Evolutionary conservation across 2,888 invertebrate genomes (phyloP).

Genomic region (Margaritifera margaritifera): DNA sequence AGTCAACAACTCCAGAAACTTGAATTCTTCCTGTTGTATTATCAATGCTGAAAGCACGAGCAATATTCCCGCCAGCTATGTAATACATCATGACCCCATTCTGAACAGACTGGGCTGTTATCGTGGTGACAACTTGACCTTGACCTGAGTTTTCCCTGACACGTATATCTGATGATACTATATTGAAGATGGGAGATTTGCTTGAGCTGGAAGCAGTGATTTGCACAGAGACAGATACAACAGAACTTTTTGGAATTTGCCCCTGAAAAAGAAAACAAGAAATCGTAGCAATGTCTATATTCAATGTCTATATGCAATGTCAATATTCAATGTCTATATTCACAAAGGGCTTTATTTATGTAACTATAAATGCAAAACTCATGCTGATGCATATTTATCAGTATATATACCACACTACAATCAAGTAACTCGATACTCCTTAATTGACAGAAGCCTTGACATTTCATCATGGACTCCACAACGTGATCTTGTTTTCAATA

Average conservation of each 20-base stretch:
- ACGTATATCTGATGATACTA: constrained; percentile 71
- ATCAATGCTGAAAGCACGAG: constrained; percentile 75
- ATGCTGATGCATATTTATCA: not conserved
- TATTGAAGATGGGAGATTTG: constrained; percentile 85
- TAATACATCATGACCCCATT: constrained; percentile 76
- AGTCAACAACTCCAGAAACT: constrained; percentile 53
- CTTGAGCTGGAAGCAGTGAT: constrained; percentile 80
- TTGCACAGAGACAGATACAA: constrained; percentile 84
- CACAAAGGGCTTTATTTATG: too few relatives aligned
- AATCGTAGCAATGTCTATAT: too few relatives aligned
- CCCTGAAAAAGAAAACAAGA: constrained; percentile 74
- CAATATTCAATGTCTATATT: too few relatives aligned
- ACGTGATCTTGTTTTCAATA: too few relatives aligned
- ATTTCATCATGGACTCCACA: too few relatives aligned
- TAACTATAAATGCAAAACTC: too few relatives aligned
- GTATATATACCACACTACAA: not conserved
- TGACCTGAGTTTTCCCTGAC: constrained; percentile 75
- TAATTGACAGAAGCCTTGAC: too few relatives aligned
- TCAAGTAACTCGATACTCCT: not conserved
- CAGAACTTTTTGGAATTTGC: constrained; percentile 80
- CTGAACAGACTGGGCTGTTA: constrained; percentile 82
- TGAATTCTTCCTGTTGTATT: constrained; percentile 43
- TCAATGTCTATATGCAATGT: too few relatives aligned
- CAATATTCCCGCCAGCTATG: constrained; percentile 95
- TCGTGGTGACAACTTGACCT: constrained; percentile 81